Conservation (phyloP, 2,888 invertebrate species). For the Sphaerophoria rueppellii region DNA sequence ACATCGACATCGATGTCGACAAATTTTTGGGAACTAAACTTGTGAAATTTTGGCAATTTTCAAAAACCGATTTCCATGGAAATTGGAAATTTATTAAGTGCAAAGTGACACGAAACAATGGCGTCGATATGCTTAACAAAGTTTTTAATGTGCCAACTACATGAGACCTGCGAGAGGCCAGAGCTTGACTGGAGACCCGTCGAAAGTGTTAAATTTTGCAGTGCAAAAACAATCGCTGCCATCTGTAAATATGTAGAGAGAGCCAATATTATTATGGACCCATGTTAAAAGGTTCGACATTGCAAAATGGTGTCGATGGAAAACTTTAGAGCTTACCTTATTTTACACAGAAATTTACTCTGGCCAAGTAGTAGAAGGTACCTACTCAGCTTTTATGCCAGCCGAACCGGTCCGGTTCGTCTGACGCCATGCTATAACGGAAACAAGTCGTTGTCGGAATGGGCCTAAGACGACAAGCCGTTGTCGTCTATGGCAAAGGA, state of each 20-base stretch:
- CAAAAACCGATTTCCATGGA: slow-evolving; percentile 69
- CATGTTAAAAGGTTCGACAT: slow-evolving; percentile 62
- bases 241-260: slow-evolving; percentile 53
- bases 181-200: too few species aligned
- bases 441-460: slow-evolving; percentile 62
- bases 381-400: slow-evolving; percentile 32
- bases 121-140: slow-evolving; percentile 75
- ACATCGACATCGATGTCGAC: slow-evolving; percentile 76
- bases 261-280: slow-evolving; percentile 1
- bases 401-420: slow-evolving; percentile 3
- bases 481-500: slow-evolving; percentile 62
- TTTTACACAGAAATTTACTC: slow-evolving; percentile 29
- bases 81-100: slow-evolving; percentile 76
- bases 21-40: slow-evolving; percentile 71
- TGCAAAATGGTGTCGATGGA: slow-evolving; percentile 53
- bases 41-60: slow-evolving; percentile 73
- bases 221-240: slow-evolving; percentile 61
- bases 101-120: slow-evolving; percentile 75
- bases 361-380: slow-evolving; percentile 47
- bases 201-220: slow-evolving; percentile 63
- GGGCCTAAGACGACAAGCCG: slow-evolving; percentile 66
- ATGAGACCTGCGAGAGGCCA: slow-evolving; percentile 19
- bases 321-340: slow-evolving; percentile 42
- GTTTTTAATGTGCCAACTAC: slow-evolving; percentile 73
- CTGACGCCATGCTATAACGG: slow-evolving; percentile 28